A percentile compares a stretch with the other conserved stretches of the same genome.
phyloP scores from a whole-genome alignment of 2,797 vertebrate species.

The Poeciliopsis turneri region DNA sequence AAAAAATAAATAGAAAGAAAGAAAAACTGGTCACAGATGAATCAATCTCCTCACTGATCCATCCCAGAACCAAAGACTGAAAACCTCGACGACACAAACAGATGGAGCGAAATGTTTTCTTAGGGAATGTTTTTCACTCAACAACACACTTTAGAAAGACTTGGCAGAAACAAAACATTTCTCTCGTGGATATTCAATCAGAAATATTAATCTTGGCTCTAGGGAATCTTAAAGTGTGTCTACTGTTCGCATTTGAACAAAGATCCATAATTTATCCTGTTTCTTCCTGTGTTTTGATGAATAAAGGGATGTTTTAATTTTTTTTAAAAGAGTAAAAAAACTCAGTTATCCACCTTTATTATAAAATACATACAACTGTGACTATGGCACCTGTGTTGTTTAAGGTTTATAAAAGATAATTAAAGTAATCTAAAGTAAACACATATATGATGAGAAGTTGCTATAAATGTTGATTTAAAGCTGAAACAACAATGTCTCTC shows the following conservation, averaged over 20 bases:
- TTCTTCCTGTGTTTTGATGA: too few relatives aligned
- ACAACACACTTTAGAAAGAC: not conserved
- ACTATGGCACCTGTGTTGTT: not conserved
- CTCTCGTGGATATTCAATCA: not conserved
- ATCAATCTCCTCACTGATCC: not conserved
- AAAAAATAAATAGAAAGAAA: too few relatives aligned
- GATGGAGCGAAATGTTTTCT: not conserved
- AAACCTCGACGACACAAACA: not conserved
- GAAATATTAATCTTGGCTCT: not conserved
- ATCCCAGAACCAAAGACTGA: constrained; percentile 1
- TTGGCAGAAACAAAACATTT: not conserved
- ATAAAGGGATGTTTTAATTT: too few relatives aligned
- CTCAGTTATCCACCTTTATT: not conserved
- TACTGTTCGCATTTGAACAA: not conserved
- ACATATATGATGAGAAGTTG: not conserved
- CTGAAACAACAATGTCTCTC: not conserved
- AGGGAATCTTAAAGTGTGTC: not conserved
- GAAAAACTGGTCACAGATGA: not conserved
- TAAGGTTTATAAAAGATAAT: not conserved
- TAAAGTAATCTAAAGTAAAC: not conserved
- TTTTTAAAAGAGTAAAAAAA: too few relatives aligned
- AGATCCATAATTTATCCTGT: not conserved
- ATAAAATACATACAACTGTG: not conserved
- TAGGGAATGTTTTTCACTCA: not conserved
- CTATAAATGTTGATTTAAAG: not conserved